Base-by-base conservation (phyloP, 2,113 vertebrate genomes). In the Corynorhinus townsendii region DNA sequence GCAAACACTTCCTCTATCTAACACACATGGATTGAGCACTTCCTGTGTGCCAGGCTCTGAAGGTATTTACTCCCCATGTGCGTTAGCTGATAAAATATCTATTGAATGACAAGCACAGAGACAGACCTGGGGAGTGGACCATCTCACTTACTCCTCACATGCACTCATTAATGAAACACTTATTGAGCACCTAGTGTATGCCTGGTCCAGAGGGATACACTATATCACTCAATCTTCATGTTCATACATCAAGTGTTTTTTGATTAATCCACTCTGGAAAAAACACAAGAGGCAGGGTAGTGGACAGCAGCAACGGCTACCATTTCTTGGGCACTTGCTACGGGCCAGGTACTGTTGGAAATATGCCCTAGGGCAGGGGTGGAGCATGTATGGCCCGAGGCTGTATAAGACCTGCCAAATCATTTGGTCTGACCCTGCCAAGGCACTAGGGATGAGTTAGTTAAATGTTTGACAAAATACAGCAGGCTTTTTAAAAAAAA, bases 21-120 rank as follows among this genome's bases (percentile, higher is more conserved):
- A 2, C 14, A 40, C 5, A 1, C 1, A 26, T 4, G 3, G 16
- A 20, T 59, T 15, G 40, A 85, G 52, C 2, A 0, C 16, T 64
- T 92, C 14, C 90, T 62, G 9, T 43, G 15, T 40, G 2, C 73
- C 69, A 68, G n/a, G 35, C 81, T 24, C 52, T 0, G 15, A 20
- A 49, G 15, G 8, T 16, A 45, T 64, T 77, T 30, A 20, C 22
- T 19, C 40, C 33, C 26, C 68, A 10, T 11, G 3, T 7, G 12
- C 71, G n/a, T 43, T 43, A 84, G 30, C 79, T 9, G 71, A 43
- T 45, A 54, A 86, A 43, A 33, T 35, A 26, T 11, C 75, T 38
- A 1, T 4, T 1, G 28, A 83, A 26, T 35, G 47, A 43, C 45
- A 35, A 9, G 28, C 40, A 26, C 40, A 3, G 68, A 75, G 68